Evolutionary conservation across 64 coral and sea anemone genomes (phyloP).

Genomic region (Platygyra sinensis): DNA sequence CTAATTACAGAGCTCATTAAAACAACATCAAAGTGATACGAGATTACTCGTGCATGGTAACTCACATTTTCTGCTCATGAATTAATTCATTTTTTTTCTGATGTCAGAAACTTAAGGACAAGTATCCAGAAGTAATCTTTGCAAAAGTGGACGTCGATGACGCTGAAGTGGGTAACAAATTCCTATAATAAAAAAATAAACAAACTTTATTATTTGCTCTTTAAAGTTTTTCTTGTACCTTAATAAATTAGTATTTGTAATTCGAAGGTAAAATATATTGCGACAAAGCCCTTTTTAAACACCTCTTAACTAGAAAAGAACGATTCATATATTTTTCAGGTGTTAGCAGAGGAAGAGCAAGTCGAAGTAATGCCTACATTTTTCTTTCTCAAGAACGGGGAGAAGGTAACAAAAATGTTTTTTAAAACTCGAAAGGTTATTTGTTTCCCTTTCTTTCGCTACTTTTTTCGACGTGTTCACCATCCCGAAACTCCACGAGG

Average conservation of each 20-base stretch:
- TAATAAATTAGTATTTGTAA: neutral
- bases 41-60: neutral
- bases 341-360: neutral
- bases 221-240: neutral
- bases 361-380: slow-evolving; percentile 50
- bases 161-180: slow-evolving; percentile 3
- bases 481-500: too few relatives aligned
- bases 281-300: too few relatives aligned
- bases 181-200: neutral
- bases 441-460: too few relatives aligned
- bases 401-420: slow-evolving; percentile 14
- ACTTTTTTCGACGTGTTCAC: too few relatives aligned
- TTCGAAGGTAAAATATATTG: too few relatives aligned
- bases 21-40: too few relatives aligned
- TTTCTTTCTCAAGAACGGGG: slow-evolving; percentile 23
- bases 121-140: slow-evolving; percentile 17
- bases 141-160: slow-evolving; percentile 28
- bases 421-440: neutral
- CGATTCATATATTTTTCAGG: neutral
- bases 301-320: too few relatives aligned
- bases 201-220: neutral
- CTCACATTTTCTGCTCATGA: neutral
- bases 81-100: neutral
- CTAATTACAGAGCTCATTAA: too few relatives aligned
- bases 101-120: neutral